Percentiles rank a stretch among this genome's conserved stretches.
Evolutionary conservation across 1,140 invertebrate species (phyloP).

Genomic region (Drosophila teissieri): DNA sequence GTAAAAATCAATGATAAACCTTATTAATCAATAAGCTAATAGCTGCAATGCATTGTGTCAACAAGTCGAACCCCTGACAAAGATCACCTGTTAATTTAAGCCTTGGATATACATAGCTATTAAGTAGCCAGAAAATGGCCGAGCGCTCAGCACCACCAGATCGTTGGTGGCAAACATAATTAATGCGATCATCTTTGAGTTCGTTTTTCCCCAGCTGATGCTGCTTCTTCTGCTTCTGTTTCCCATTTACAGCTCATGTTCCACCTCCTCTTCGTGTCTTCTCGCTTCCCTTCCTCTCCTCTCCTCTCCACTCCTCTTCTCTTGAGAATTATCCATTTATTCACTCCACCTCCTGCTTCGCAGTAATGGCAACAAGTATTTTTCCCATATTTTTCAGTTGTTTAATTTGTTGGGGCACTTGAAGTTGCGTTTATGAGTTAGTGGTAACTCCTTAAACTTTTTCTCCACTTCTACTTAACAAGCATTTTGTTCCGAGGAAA

Average conservation of each 20-base stretch:
- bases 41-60: not conserved
- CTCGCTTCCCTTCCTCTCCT: not conserved
- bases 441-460: conserved; percentile 28
- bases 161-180: conserved; percentile 42
- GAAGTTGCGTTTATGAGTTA: conserved; percentile 32
- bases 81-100: not conserved
- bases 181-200: conserved; percentile 67
- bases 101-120: too few relatives aligned
- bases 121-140: not conserved
- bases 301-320: not conserved
- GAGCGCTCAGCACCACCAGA: not conserved
- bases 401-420: conserved; percentile 40
- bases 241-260: conserved; percentile 45
- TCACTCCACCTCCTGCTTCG: conserved; percentile 13
- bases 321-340: conserved; percentile 1
- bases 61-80: not conserved
- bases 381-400: conserved; percentile 43
- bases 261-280: not conserved
- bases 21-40: too few relatives aligned
- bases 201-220: conserved; percentile 34
- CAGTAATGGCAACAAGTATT: conserved; percentile 58
- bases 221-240: conserved; percentile 15
- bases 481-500: conserved; percentile 7
- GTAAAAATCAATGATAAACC: too few relatives aligned
- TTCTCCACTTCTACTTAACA: conserved; percentile 15